phyloP scores from a whole-genome alignment of 2,113 vertebrate genomes.

The Phaethon lepturus region DNA sequence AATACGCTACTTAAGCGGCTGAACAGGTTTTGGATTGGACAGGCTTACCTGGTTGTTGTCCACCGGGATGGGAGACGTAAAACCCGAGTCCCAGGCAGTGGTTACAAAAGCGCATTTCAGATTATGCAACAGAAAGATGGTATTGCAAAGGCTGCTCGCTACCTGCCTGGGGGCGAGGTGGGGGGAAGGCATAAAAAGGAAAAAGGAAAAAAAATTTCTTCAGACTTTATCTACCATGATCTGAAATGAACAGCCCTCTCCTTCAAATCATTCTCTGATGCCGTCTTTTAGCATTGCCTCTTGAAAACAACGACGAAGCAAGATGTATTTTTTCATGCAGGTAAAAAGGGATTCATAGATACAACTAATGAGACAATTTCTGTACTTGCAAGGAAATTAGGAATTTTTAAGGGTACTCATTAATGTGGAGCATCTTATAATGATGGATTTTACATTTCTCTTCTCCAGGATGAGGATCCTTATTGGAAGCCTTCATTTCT shows the following conservation, averaged over 20 bases:
- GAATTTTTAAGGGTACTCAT: neutral
- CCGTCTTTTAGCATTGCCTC: neutral
- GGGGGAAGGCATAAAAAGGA: too few species aligned
- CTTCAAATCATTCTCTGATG: neutral
- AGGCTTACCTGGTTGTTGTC: neutral
- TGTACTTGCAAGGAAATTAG: neutral
- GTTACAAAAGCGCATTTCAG: neutral
- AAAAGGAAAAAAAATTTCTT: neutral
- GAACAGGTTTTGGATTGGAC: neutral
- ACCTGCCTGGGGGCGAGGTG: neutral
- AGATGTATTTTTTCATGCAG: neutral
- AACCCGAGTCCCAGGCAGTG: accelerated
- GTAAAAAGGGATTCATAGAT: neutral
- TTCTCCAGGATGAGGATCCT: conserved; percentile 45
- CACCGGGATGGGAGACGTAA: accelerated
- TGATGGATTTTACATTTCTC: neutral
- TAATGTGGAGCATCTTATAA: neutral
- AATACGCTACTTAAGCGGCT: accelerated
- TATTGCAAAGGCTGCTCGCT: neutral
- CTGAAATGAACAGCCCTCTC: neutral
- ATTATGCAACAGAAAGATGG: neutral
- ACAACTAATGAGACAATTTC: neutral
- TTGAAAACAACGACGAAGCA: neutral
- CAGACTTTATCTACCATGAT: neutral
- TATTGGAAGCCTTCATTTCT: neutral